Conservation (phyloP, 2,888 invertebrate species). For the Trilocha varians region DNA sequence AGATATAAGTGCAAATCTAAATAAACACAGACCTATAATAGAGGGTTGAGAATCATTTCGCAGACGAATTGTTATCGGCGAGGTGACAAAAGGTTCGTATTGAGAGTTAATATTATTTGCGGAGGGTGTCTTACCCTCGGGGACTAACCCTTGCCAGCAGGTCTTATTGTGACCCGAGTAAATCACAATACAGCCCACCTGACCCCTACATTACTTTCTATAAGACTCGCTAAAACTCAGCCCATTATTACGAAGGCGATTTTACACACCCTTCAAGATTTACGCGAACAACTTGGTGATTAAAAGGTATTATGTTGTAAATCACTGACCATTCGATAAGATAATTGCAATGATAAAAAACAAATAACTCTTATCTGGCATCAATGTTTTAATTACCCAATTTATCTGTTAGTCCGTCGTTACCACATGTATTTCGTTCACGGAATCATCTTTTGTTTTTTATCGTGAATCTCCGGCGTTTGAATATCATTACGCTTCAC, state of each 20-base stretch:
- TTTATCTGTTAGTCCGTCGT: background rate
- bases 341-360: background rate
- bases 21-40: background rate
- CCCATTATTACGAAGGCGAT: conserved; percentile 9
- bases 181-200: conserved; percentile 19
- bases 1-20: too few species aligned
- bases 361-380: background rate
- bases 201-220: conserved; percentile 28
- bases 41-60: conserved; percentile 41
- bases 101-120: conserved; percentile 51
- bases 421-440: background rate
- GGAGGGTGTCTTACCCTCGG: conserved; percentile 22
- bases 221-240: conserved; percentile 32
- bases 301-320: background rate
- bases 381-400: background rate
- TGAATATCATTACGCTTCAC: background rate
- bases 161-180: conserved; percentile 18
- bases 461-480: background rate
- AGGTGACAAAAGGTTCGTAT: conserved; percentile 37
- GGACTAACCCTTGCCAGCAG: conserved; percentile 10
- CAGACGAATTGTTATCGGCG: conserved; percentile 24
- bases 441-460: background rate
- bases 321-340: background rate
- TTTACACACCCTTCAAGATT: background rate
- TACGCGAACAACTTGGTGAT: background rate